A percentile compares a stretch with the other conserved stretches of the same genome.
phyloP scores from a whole-genome alignment of 2,888 invertebrate genomes.

The Orgyia antiqua region DNA sequence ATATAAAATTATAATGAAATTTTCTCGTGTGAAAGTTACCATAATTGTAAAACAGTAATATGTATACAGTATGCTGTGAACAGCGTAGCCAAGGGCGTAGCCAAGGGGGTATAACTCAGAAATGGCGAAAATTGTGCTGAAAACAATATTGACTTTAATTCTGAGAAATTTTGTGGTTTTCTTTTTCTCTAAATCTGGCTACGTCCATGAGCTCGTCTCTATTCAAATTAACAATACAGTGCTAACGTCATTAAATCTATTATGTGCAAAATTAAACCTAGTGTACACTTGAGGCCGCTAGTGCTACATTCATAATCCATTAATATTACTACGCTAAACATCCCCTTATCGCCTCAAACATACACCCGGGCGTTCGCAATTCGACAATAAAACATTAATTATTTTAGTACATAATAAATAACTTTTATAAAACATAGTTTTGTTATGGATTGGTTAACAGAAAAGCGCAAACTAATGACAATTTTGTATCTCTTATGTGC shows the following conservation, averaged over 20 bases:
- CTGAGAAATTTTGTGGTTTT: no score
- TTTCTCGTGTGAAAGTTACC: conserved; percentile 19
- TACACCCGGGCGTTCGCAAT: conserved; percentile 54
- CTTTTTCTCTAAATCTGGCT: no score
- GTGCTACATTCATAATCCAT: conserved; percentile 11
- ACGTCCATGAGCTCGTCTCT: no score
- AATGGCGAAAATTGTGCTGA: no score
- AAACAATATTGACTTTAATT: no score
- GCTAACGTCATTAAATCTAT: conserved; percentile 36
- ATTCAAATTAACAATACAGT: conserved; percentile 52
- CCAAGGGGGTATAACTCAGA: no score
- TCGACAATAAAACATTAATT: conserved; percentile 44
- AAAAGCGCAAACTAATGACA: conserved; percentile 38
- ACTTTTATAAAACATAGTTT: conserved; percentile 32
- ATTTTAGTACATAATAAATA: conserved; percentile 25
- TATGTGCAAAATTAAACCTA: conserved; percentile 40
- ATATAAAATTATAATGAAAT: conserved; percentile 14
- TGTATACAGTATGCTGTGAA: conserved; percentile 32
- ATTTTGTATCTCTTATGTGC: conserved; percentile 28
- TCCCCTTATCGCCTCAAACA: conserved; percentile 27
- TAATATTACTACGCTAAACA: conserved; percentile 8
- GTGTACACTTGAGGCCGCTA: conserved; percentile 34
- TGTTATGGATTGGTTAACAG: conserved; percentile 26
- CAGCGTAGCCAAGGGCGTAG: no score
- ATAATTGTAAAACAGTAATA: no score